Base-by-base conservation (phyloP, 2,113 vertebrate genomes). In the Lagopus leucura region DNA sequence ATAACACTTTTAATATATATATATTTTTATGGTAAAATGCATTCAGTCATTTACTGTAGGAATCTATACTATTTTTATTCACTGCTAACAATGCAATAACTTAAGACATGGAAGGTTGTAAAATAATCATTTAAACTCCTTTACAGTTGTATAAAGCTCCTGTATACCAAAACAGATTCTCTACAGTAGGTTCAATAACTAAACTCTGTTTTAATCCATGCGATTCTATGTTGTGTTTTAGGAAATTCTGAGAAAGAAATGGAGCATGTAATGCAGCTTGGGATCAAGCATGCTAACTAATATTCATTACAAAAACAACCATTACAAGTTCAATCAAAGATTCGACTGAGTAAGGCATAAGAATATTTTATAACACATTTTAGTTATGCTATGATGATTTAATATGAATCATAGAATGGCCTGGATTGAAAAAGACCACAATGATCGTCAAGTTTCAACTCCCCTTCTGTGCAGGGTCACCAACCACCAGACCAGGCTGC, bases 71-170 rank as follows among this genome's bases (percentile, higher is more conserved):
- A 16, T 19, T 89, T 50, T 90, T 74, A 82, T 67, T 88, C 40
- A 28, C 38, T 63, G 71, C 16, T 80, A 86, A 72, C 4, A 52
- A 43, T 5, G 7, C 11, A 69, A 55, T 72, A 0, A n/a, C 90
- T 83, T 89, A 69, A 72, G 34, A 84, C 13, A 54, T 5, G 5
- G 17, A 13, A 94, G 36, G 77, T 38, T 47, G 47, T 42, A 85
- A 86, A 89, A 28, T 18, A 89, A 74, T 55, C 20, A 17, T 96
- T 90, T 70, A 73, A 88, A 50, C n/a, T 89, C 43, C 58, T 65
- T 24, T 75, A 70, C 22, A 72, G 57, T 36, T 82, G 16, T 65
- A 87, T 77, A 73, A 76, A 83, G 83, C 6, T 74, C 42, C 54
- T 40, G 20, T 9, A 15, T 63, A 43, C 54, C 86, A 47, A 79